phyloP scores from a whole-genome alignment of 2,888 invertebrate species.

The Molanna angustata region DNA sequence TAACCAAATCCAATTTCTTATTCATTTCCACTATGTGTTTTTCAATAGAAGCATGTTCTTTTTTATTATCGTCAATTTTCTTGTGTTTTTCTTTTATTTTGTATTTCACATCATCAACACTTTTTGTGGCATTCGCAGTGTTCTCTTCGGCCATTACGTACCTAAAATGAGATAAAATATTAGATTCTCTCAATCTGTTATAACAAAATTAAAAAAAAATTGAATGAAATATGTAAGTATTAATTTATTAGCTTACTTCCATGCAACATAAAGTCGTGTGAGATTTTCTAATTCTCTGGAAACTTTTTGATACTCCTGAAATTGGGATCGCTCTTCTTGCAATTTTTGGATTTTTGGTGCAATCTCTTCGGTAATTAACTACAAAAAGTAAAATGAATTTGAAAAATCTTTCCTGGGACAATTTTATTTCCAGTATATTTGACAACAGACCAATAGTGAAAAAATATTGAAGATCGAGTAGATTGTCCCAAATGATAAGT shows the following conservation, averaged over 20 bases:
- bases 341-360: constrained; percentile 85
- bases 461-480: no score
- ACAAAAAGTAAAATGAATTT: constrained; percentile 31
- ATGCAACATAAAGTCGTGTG: constrained; percentile 70
- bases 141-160: constrained; percentile 54
- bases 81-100: constrained; percentile 56
- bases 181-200: no score
- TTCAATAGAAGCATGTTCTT: constrained; percentile 55
- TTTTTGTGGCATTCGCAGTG: constrained; percentile 53
- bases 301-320: constrained; percentile 83
- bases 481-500: no score
- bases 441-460: no score
- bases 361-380: constrained; percentile 80
- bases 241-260: constrained; percentile 67
- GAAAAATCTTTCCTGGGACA: no score
- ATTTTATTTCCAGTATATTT: no score
- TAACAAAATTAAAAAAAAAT: constrained; percentile 40
- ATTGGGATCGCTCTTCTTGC: constrained; percentile 79
- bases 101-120: constrained; percentile 55
- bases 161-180: constrained; percentile 40
- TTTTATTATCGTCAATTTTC: constrained; percentile 54
- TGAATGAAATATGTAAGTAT: no score
- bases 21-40: constrained; percentile 60
- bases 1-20: constrained; percentile 64
- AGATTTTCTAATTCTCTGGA: constrained; percentile 82